A percentile compares a stretch with the other conserved stretches of the same genome.
Conservation (phyloP, 1,140 invertebrate species). For the Phocides pigmalion region DNA sequence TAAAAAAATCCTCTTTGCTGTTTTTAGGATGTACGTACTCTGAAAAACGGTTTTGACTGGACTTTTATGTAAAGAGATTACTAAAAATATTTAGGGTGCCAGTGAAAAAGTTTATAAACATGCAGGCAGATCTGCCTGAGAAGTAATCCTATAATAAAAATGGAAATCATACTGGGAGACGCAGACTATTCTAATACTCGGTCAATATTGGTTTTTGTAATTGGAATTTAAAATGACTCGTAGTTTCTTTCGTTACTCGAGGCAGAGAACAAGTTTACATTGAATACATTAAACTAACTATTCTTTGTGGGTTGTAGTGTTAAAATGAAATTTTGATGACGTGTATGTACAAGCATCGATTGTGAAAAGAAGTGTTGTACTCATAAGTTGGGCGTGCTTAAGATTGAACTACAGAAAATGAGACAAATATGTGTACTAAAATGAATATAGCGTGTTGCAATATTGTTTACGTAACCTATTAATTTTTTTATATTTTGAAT, state of each 20-base stretch:
- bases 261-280: conserved; percentile 33
- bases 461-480: too few relatives aligned
- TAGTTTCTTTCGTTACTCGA: neutral
- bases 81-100: too few relatives aligned
- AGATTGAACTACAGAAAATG: too few relatives aligned
- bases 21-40: too few relatives aligned
- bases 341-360: neutral
- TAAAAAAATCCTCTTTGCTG: too few relatives aligned
- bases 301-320: neutral
- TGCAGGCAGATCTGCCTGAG: too few relatives aligned
- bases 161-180: conserved; percentile 17
- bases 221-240: conserved; percentile 50
- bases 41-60: too few relatives aligned
- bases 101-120: too few relatives aligned
- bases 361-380: neutral
- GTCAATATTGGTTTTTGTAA: conserved; percentile 55
- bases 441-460: neutral
- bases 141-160: conserved; percentile 1
- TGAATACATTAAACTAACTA: conserved; percentile 32
- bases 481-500: neutral
- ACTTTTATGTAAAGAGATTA: too few relatives aligned
- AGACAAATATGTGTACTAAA: too few relatives aligned
- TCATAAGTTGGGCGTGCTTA: too few relatives aligned
- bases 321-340: neutral
- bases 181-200: conserved; percentile 40